Base-by-base conservation (phyloP, 2,797 vertebrate genomes). In the Xiphophorus birchmanni region DNA sequence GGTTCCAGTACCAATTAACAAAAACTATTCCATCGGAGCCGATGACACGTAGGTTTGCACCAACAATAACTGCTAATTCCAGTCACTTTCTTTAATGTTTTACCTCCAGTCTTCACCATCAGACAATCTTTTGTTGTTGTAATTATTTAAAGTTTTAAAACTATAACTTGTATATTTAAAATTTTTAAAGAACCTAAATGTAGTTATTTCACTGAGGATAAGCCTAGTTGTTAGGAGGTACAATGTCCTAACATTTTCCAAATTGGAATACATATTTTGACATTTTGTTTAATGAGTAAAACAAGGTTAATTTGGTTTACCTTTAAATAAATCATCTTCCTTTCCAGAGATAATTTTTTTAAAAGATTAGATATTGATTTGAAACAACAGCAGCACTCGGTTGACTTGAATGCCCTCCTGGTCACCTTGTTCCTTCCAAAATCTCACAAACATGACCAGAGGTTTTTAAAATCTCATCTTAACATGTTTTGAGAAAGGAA, bases 1-100 rank as follows among this genome's bases (percentile, higher is more conserved):
- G 74, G 52, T 78, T 60, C 65, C 60, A 52, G n/a, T 42, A 65
- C 18, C 21, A n/a, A 72, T 23, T 76, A 75, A 60, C 8, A 42
- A 60, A 45, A 58, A 47, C 3, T 35, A 54, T 50, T 76, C 42
- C 40, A 9, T 69, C 18, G 44, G 42, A 77, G 67, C 23, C 56
- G 35, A 32, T 32, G 32, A 74, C 26, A 21, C 32, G 23, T 37
- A 23, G 26, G 29, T 50, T 58, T 42, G 52, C 52, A 42, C 5
- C 7, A 58, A 44, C 26, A 44, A 45, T 40, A 75, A 2, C 26
- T 45, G 15, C 5, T 37, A 56, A 58, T 37, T 75, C 12, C 37
- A 54, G 73, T 17, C 12, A 40, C 47, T 9, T n/a, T 32, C 32
- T 42, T 8, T 40, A 10, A 4, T 23, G 37, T 17, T 42, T 11